Evolutionary conservation across 2,113 vertebrate species (phyloP).

Genomic region (Fulmarus glacialis): DNA sequence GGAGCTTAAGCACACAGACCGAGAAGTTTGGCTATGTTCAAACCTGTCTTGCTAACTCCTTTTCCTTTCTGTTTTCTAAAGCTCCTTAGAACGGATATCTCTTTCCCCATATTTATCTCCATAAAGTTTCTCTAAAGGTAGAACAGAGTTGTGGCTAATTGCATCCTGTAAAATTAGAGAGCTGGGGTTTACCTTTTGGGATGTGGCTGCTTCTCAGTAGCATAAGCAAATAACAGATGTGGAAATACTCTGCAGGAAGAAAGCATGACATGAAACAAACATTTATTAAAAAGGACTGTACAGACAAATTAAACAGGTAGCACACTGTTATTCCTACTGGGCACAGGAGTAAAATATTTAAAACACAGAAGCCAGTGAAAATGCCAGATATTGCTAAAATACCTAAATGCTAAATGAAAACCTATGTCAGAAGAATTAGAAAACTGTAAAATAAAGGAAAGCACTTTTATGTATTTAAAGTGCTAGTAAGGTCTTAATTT

Average conservation of each 20-base stretch:
- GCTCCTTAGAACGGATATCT: neutral
- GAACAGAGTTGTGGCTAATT: neutral
- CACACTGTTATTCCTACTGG: constrained; percentile 9
- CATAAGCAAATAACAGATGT: neutral
- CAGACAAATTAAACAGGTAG: constrained; percentile 28
- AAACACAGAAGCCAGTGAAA: constrained; percentile 30
- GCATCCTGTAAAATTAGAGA: neutral
- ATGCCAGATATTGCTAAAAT: neutral
- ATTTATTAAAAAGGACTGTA: constrained; percentile 62
- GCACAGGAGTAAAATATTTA: constrained; percentile 16
- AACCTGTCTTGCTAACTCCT: neutral
- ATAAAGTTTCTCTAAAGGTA: neutral
- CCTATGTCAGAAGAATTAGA: neutral
- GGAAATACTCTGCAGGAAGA: neutral
- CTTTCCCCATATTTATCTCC: neutral
- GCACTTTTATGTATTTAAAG: neutral
- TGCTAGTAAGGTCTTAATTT: neutral
- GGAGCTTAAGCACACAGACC: neutral
- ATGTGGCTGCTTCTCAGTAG: neutral
- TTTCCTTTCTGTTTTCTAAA: neutral
- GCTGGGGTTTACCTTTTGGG: neutral
- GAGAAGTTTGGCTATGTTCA: neutral
- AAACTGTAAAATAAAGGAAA: constrained; percentile 15
- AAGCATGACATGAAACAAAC: constrained; percentile 2
- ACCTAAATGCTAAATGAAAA: neutral